Conservation (phyloP, 2,888 invertebrate genomes). For the Yponomeuta cagnagella region DNA sequence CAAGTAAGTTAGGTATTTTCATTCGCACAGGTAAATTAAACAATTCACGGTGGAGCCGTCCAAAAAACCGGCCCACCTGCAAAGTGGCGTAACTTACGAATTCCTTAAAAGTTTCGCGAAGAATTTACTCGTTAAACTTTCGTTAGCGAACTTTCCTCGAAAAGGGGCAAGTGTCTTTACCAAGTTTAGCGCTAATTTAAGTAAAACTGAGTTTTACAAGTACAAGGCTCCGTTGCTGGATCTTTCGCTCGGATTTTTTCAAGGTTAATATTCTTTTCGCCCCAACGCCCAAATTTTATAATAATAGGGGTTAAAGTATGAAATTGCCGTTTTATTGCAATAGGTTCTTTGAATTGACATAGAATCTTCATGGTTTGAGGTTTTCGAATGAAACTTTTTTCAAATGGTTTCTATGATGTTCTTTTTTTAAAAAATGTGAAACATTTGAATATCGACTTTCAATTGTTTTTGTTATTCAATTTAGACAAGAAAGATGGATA, state of each 20-base stretch:
- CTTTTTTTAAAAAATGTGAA: too few species aligned
- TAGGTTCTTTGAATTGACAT: too few species aligned
- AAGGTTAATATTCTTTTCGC: neutral
- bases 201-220: neutral
- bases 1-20: too few species aligned
- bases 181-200: conserved; percentile 9
- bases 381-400: too few species aligned
- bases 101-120: conserved; percentile 6
- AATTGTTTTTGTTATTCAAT: too few species aligned
- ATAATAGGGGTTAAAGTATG: too few species aligned
- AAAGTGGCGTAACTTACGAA: conserved; percentile 7
- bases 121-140: conserved; percentile 8
- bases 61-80: conserved; percentile 1
- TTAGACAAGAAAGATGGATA: too few species aligned
- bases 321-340: too few species aligned
- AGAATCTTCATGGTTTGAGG: too few species aligned
- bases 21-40: neutral
- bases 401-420: too few species aligned
- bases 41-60: neutral
- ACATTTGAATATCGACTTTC: too few species aligned
- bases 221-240: neutral
- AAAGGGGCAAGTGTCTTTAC: conserved; percentile 3
- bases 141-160: neutral
- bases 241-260: neutral
- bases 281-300: too few species aligned